phyloP scores from a whole-genome alignment of 1,140 invertebrate species.

The Oryctes rhinoceros region DNA sequence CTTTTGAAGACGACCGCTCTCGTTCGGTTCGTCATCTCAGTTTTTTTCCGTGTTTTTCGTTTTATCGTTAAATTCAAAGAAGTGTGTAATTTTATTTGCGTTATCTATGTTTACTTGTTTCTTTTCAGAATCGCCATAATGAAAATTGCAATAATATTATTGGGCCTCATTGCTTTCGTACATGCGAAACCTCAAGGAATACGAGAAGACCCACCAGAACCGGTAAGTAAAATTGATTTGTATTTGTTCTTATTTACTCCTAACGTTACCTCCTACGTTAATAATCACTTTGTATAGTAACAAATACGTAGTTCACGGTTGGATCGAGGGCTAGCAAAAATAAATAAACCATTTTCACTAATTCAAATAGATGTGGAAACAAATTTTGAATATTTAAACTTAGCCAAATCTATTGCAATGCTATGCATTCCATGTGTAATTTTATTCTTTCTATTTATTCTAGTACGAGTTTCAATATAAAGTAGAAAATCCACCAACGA shows the following conservation, averaged over 20 bases:
- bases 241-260: not conserved
- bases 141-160: not conserved
- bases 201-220: constrained; percentile 28
- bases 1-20: not conserved
- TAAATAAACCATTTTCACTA: too few species aligned
- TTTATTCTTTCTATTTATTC: constrained; percentile 46
- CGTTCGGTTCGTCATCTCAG: too few species aligned
- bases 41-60: not conserved
- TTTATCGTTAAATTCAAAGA: too few species aligned
- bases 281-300: too few species aligned
- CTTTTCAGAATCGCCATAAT: not conserved
- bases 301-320: too few species aligned
- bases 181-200: constrained; percentile 20
- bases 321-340: too few species aligned
- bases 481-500: constrained; percentile 73
- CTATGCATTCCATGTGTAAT: not conserved
- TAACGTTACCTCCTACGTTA: too few species aligned
- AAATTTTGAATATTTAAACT: too few species aligned
- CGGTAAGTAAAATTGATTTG: constrained; percentile 25
- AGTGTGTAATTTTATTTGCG: not conserved
- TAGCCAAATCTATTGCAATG: too few species aligned
- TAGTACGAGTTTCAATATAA: constrained; percentile 77
- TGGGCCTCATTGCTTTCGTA: not conserved
- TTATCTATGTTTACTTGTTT: not conserved
- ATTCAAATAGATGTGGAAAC: too few species aligned